A percentile compares a stretch with the other conserved stretches of the same genome.
phyloP scores from a whole-genome alignment of 2,888 invertebrate genomes.

The Barypeithes pellucidus region DNA sequence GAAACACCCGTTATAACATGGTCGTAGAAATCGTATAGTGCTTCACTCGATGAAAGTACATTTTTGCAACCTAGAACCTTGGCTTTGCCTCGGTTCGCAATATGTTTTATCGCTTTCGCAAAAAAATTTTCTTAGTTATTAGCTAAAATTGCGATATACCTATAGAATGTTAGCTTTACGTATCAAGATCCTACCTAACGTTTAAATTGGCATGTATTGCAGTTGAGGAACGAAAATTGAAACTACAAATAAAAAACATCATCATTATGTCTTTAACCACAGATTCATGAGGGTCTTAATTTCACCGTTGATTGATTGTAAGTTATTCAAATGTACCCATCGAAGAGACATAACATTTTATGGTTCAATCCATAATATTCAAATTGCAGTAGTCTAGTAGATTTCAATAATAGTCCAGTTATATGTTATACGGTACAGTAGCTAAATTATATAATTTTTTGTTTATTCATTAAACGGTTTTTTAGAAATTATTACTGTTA shows the following conservation, averaged over 20 bases:
- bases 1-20: too few relatives aligned
- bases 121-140: too few relatives aligned
- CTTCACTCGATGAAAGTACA: too few relatives aligned
- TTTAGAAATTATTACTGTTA: too few relatives aligned
- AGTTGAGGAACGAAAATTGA: neutral
- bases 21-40: too few relatives aligned
- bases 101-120: too few relatives aligned
- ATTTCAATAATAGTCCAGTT: neutral
- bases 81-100: too few relatives aligned
- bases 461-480: too few relatives aligned
- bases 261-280: neutral
- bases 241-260: neutral
- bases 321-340: conserved; percentile 3
- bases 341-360: conserved; percentile 6
- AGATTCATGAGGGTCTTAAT: neutral
- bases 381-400: neutral
- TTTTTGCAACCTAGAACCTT: too few relatives aligned
- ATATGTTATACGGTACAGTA: neutral
- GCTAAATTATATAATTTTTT: neutral
- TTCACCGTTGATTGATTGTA: conserved; percentile 11
- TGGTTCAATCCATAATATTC: neutral
- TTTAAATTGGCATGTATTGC: neutral
- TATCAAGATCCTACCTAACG: neutral
- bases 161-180: too few relatives aligned
- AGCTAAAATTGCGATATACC: too few relatives aligned